Base-by-base conservation (phyloP, 2,888 invertebrate genomes). In the Drosophila stalkeri region DNA sequence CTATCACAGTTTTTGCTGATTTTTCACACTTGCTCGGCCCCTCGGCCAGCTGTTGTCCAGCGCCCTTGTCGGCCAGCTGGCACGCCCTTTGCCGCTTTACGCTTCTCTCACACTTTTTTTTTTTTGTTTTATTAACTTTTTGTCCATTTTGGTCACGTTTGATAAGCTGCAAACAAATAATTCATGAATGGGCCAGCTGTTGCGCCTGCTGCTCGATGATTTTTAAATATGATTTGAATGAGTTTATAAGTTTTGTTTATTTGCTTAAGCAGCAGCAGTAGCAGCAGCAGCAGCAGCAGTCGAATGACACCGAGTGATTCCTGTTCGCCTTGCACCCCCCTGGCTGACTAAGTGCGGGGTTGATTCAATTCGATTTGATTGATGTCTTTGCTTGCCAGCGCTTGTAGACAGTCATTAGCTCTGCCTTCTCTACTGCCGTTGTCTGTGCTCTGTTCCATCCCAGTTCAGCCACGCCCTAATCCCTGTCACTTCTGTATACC, bases 241-340 rank as follows among this genome's bases (percentile, higher is more conserved):
- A 88, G 90, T 86, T 86, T 85, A 85, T 88, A 86, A 87, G 75
- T 89, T 88, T 82, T 82, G 86, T 87, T 87, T 86, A 83, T 89
- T 88, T 89, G 74, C 75, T 79, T 82, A 79, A 85, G 83, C 60
- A 71, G 37, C 64, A 70, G 49, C 66, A 68, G 62, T 14, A 12
- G 6, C 20, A 8, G 23, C 57, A 69, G 46, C 64, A 70, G 51
- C 69, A 31, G 31, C 31, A 23, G 20, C 46, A 73, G 59, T 63
- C 72, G 68, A 75, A 47, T 72, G 56, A 35, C 37, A 39, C 39
- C 39, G 27, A 23, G 18, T 20, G 9, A 41, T 27, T 41, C 46
- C 16, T 20, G 31, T 12, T 18, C 59, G n/a, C n/a, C 52, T 33
- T 23, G 37, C 20, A 6, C 2, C 27, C 47, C 46, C 27, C 61